Percentiles rank a stretch among this genome's conserved stretches.
These are phyloP conservation scores for Epinephelus lanceolatus DNA, from an alignment of 2,113 vertebrate species.

Conservation along the genomic window DNA sequence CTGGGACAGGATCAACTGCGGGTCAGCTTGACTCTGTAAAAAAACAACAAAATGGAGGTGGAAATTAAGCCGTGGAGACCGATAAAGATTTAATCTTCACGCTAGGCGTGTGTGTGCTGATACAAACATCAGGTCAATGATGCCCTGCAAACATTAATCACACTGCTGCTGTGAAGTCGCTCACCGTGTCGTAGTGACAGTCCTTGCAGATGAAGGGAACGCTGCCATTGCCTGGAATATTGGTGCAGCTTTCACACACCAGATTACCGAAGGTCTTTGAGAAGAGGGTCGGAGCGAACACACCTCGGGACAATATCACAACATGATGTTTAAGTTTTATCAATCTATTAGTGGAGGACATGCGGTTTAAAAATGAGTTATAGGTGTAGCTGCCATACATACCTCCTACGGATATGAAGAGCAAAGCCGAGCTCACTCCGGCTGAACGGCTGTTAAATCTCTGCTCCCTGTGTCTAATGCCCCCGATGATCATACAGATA, in stretches of 20 bases:
- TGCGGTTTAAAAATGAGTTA: not conserved
- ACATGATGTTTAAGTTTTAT: not conserved
- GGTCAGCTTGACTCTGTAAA: slow-evolving; percentile 79
- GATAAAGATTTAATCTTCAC: not conserved
- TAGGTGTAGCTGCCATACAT: slow-evolving; percentile 24
- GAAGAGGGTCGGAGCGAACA: slow-evolving; percentile 92
- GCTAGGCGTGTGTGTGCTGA: not conserved
- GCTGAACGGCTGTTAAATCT: slow-evolving; percentile 91
- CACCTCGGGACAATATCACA: slow-evolving; percentile 77
- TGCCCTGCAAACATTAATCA: not conserved
- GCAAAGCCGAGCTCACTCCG: slow-evolving; percentile 89
- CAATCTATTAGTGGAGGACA: not conserved
- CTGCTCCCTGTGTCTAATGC: slow-evolving; percentile 91
- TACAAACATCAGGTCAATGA: not conserved
- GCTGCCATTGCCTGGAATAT: slow-evolving; percentile 79
- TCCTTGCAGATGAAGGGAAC: slow-evolving; percentile 87
- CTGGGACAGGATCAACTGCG: slow-evolving; percentile 87
- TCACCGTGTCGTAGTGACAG: slow-evolving; percentile 90
- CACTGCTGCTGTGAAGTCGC: slow-evolving; percentile 24
- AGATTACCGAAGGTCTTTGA: slow-evolving; percentile 91
- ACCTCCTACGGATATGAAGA: slow-evolving; percentile 94
- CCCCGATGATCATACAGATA: slow-evolving; percentile 93
- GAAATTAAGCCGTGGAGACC: not conserved
- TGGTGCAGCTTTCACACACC: slow-evolving; percentile 89
- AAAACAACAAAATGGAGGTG: slow-evolving; percentile 13